Conservation (phyloP, 2,888 invertebrate species). For the Balanococcus diminutus region DNA sequence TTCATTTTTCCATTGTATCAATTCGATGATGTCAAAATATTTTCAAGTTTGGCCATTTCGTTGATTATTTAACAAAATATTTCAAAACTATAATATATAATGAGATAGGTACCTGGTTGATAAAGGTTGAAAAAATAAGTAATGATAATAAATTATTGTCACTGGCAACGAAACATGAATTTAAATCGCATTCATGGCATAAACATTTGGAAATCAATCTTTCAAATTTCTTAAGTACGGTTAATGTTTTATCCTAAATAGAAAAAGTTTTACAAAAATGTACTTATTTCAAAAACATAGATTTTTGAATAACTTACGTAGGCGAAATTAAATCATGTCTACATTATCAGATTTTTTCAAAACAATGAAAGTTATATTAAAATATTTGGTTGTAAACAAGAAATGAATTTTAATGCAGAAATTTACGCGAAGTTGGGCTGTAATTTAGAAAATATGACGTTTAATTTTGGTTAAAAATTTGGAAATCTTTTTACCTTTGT, state of each 20-base stretch:
- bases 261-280: neutral
- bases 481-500: neutral
- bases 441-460: conserved; percentile 11
- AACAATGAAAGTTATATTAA: neutral
- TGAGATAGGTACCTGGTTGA: too few relatives aligned
- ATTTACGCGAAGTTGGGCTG: neutral
- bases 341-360: neutral
- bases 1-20: too few relatives aligned
- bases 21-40: too few relatives aligned
- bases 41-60: too few relatives aligned
- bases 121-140: too few relatives aligned
- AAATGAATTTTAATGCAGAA: conserved; percentile 15
- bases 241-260: neutral
- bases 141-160: too few relatives aligned
- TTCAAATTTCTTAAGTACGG: neutral
- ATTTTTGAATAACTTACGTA: neutral
- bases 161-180: neutral
- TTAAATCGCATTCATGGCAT: neutral
- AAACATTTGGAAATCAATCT: neutral
- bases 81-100: too few relatives aligned
- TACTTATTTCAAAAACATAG: neutral
- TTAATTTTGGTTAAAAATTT: conserved; percentile 6
- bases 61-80: too few relatives aligned
- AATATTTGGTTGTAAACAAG: neutral
- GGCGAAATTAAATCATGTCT: neutral